These are phyloP conservation scores for Tetragnatha montana DNA, from an alignment of 2,888 invertebrate species.

Conservation along the genomic window DNA sequence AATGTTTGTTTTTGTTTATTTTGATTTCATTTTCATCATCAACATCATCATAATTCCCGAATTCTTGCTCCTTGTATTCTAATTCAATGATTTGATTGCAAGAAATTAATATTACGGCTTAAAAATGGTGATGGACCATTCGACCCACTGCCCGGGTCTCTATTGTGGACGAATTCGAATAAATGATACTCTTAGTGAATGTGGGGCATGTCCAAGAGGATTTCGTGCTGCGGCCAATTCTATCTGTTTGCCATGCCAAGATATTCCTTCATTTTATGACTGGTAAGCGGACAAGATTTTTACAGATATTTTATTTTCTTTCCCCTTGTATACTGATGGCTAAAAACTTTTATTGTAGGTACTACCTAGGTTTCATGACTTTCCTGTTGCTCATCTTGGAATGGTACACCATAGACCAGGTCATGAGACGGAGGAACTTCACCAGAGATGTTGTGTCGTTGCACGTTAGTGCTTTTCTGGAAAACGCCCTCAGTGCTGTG, in stretches of 20 bases:
- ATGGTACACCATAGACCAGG: constrained; percentile 91
- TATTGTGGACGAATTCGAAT: constrained; percentile 86
- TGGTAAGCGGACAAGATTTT: constrained; percentile 78
- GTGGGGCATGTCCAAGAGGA: constrained; percentile 80
- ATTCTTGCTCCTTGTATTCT: too few relatives aligned
- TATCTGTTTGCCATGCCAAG: constrained; percentile 86
- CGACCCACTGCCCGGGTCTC: constrained; percentile 83
- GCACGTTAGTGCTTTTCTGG: constrained; percentile 88
- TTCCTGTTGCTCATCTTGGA: constrained; percentile 90
- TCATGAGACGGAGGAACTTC: constrained; percentile 80
- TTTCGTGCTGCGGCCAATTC: constrained; percentile 76
- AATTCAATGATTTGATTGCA: too few relatives aligned
- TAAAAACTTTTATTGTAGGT: not conserved
- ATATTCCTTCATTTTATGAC: constrained; percentile 88
- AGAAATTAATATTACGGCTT: not conserved
- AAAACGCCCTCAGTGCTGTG: constrained; percentile 85
- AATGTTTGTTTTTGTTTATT: too few relatives aligned
- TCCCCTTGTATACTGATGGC: too few relatives aligned
- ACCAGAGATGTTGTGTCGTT: constrained; percentile 85
- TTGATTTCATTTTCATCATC: too few relatives aligned
- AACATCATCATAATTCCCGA: too few relatives aligned
- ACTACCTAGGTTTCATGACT: constrained; percentile 95
- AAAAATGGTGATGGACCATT: constrained; percentile 68
- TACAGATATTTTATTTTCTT: too few relatives aligned
- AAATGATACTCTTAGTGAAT: constrained; percentile 85